These are phyloP conservation scores for Ostrea denselamellosa DNA, from an alignment of 1,140 invertebrate genomes.

Conservation along the genomic window DNA sequence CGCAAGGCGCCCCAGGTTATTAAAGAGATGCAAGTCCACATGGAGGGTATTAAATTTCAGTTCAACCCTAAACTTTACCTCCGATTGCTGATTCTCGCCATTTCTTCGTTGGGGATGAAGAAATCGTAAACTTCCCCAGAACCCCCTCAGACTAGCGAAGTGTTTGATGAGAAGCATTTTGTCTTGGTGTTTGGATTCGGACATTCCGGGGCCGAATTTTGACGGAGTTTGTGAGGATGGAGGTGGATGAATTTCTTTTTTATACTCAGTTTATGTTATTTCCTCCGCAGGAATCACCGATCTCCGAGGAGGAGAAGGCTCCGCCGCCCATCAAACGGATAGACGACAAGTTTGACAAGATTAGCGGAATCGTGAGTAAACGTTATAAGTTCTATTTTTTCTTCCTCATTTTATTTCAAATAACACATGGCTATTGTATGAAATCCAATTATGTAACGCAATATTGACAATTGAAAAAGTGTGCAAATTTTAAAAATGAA, in stretches of 20 bases:
- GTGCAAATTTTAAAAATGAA: not conserved
- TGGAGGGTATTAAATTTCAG: slow-evolving; percentile 41
- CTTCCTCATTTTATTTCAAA: too few species aligned
- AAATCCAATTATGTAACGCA: too few species aligned
- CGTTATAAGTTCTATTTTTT: not conserved
- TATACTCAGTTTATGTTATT: slow-evolving; percentile 26
- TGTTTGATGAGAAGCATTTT: not conserved
- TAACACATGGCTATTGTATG: too few species aligned
- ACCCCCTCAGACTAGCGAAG: not conserved
- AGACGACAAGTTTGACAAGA: slow-evolving; percentile 26
- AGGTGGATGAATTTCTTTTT: slow-evolving; percentile 26
- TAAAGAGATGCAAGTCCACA: slow-evolving; percentile 43
- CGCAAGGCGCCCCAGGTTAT: slow-evolving; percentile 29
- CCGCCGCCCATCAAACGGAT: not conserved
- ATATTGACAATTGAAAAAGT: too few species aligned
- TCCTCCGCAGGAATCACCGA: slow-evolving; percentile 30
- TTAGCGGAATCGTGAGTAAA: slow-evolving; percentile 29
- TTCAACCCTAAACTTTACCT: slow-evolving; percentile 25
- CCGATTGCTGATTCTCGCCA: slow-evolving; percentile 7
- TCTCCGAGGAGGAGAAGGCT: slow-evolving; percentile 28
- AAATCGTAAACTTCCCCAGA: slow-evolving; percentile 5
- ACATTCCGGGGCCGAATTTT: not conserved
- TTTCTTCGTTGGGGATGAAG: not conserved
- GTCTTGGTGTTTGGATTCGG: not conserved
- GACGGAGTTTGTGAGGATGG: not conserved